Percentiles rank a stretch among this genome's conserved stretches.
Evolutionary conservation across 2,888 invertebrate species (phyloP).

Genomic region (Conistra vaccinii): DNA sequence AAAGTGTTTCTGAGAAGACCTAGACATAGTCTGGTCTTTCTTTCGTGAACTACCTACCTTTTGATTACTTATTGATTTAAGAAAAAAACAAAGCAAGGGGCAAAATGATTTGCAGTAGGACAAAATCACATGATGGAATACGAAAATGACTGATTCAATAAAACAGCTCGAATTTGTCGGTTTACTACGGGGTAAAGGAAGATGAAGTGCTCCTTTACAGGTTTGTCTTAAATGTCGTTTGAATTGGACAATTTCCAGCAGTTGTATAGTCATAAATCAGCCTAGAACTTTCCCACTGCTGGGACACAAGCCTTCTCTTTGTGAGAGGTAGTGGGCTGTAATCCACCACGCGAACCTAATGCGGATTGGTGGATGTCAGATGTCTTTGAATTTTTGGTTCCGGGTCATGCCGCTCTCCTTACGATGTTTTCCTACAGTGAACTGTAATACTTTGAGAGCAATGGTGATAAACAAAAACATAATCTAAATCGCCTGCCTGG

Average conservation of each 20-base stretch:
- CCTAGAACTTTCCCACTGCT: not conserved
- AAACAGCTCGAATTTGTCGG: not conserved
- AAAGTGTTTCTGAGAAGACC: not conserved
- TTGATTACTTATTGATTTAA: not conserved
- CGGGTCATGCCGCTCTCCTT: not conserved
- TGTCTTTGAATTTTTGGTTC: not conserved
- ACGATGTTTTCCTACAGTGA: not conserved
- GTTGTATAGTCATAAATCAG: too few species aligned
- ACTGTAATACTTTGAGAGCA: not conserved
- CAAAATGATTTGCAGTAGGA: not conserved
- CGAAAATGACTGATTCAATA: not conserved
- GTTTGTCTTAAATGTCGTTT: too few species aligned
- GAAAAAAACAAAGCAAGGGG: not conserved
- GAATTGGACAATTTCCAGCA: not conserved
- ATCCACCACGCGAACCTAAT: not conserved
- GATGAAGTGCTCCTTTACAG: not conserved
- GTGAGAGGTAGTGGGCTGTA: not conserved
- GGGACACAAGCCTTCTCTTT: not conserved
- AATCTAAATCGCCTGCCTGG: not conserved
- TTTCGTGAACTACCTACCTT: too few species aligned
- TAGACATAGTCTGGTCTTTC: not conserved
- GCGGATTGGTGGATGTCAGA: not conserved
- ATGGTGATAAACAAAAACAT: not conserved
- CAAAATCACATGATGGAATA: not conserved
- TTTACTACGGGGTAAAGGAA: too few species aligned